Conservation (phyloP, 2,888 invertebrate species). For the Cotesia congregata region DNA sequence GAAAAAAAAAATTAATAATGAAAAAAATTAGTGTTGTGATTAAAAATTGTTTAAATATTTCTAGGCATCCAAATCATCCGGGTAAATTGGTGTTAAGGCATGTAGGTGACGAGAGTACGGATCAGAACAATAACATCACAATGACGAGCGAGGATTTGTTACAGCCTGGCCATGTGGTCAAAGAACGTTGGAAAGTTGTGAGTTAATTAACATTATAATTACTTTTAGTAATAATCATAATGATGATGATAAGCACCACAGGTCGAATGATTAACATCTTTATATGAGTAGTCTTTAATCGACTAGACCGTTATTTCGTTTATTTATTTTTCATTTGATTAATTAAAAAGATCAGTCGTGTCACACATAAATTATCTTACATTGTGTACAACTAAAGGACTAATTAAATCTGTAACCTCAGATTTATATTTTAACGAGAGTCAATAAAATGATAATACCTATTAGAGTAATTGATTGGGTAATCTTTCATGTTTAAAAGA, state of each 20-base stretch:
- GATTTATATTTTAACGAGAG: background rate
- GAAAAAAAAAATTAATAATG: background rate
- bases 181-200: slow-evolving; percentile 99
- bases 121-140: slow-evolving; percentile 81
- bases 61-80: slow-evolving; percentile 55
- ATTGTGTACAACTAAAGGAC: background rate
- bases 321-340: background rate
- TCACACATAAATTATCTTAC: background rate
- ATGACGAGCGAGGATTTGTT: slow-evolving; percentile 95
- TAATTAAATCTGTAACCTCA: background rate
- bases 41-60: slow-evolving; percentile 3
- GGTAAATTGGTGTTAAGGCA: slow-evolving; percentile 63
- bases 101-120: slow-evolving; percentile 72
- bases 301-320: background rate
- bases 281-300: background rate
- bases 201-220: slow-evolving; percentile 59
- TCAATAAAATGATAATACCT: background rate
- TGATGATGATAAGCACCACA: slow-evolving; percentile 2
- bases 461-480: slow-evolving; percentile 1
- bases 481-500: background rate
- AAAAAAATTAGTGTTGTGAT: background rate
- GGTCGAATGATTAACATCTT: background rate
- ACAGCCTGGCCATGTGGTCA: slow-evolving; percentile 96
- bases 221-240: slow-evolving; percentile 14
- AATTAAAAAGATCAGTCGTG: background rate